Evolutionary conservation across 2,888 invertebrate species (phyloP).

Genomic region (Hyalella azteca): DNA sequence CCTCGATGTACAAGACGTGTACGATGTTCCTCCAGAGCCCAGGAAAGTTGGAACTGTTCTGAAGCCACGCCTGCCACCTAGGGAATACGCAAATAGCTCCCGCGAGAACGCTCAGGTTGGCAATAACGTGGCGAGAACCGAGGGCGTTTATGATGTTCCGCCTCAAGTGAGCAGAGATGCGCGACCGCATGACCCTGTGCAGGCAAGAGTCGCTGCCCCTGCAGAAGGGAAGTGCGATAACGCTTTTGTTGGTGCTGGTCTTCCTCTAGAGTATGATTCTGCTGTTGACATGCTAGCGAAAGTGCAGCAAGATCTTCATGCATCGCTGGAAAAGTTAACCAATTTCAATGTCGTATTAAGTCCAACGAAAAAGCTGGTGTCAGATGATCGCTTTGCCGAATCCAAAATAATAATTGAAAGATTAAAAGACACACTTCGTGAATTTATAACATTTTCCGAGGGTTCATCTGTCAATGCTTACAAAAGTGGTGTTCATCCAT

Average conservation of each 20-base stretch:
- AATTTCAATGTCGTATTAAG: slow-evolving; percentile 78
- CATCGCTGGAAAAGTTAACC: slow-evolving; percentile 78
- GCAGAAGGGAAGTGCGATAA: slow-evolving; percentile 48
- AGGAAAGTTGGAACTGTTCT: slow-evolving; percentile 59
- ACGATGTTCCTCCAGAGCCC: slow-evolving; percentile 59
- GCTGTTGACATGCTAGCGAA: slow-evolving; percentile 78
- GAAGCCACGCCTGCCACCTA: slow-evolving; percentile 60
- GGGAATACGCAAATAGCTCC: slow-evolving; percentile 56
- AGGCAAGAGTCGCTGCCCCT: slow-evolving; percentile 46
- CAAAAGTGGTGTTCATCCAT: slow-evolving; percentile 71
- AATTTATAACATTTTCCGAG: slow-evolving; percentile 86
- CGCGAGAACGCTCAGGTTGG: slow-evolving; percentile 60
- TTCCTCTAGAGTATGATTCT: slow-evolving; percentile 76
- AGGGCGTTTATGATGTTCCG: slow-evolving; percentile 63
- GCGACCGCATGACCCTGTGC: slow-evolving; percentile 45
- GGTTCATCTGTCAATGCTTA: slow-evolving; percentile 86
- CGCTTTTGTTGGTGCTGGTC: slow-evolving; percentile 58
- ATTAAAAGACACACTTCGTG: slow-evolving; percentile 80
- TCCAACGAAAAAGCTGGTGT: slow-evolving; percentile 78
- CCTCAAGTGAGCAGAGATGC: slow-evolving; percentile 64
- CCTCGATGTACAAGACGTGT: slow-evolving; percentile 61
- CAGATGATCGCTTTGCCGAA: slow-evolving; percentile 77
- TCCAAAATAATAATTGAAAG: slow-evolving; percentile 80
- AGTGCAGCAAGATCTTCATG: slow-evolving; percentile 79
- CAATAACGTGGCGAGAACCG: slow-evolving; percentile 57